Conservation (phyloP, 1,140 invertebrate species). For the Caenorhabditis brenneri region DNA sequence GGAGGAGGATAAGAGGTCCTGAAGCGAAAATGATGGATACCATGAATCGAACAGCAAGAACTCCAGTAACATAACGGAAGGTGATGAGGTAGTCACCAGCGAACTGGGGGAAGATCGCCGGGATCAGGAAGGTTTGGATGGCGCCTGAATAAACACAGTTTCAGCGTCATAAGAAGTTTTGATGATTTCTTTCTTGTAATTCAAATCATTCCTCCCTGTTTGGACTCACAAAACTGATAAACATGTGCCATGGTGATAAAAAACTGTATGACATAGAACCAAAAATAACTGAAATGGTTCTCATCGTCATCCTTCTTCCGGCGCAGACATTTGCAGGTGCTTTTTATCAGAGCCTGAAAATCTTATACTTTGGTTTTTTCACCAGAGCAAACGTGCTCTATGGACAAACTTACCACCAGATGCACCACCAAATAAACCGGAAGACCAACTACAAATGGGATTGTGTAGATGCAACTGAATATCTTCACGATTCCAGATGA, state of each 20-base stretch:
- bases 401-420: neutral
- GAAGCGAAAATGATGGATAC: conserved; percentile 19
- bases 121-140: conserved; percentile 4
- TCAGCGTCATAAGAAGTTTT: neutral
- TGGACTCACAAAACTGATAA: conserved; percentile 17
- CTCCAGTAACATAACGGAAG: neutral
- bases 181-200: too few relatives aligned
- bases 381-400: too few relatives aligned
- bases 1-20: too few relatives aligned
- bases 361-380: too few relatives aligned
- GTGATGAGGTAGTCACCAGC: conserved; percentile 4
- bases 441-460: neutral
- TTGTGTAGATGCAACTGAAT: neutral
- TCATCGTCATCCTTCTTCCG: neutral
- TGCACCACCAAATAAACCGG: neutral
- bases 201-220: too few relatives aligned
- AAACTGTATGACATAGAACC: conserved; percentile 2
- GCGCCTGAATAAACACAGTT: neutral
- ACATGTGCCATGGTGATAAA: neutral
- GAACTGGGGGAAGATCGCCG: conserved; percentile 14
- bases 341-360: conserved; percentile 9
- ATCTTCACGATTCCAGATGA: neutral
- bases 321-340: neutral
- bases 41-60: conserved; percentile 17
- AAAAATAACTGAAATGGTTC: conserved; percentile 2